Conservation (phyloP, 2,797 vertebrate species). For the Buphagus erythrorhynchus region DNA sequence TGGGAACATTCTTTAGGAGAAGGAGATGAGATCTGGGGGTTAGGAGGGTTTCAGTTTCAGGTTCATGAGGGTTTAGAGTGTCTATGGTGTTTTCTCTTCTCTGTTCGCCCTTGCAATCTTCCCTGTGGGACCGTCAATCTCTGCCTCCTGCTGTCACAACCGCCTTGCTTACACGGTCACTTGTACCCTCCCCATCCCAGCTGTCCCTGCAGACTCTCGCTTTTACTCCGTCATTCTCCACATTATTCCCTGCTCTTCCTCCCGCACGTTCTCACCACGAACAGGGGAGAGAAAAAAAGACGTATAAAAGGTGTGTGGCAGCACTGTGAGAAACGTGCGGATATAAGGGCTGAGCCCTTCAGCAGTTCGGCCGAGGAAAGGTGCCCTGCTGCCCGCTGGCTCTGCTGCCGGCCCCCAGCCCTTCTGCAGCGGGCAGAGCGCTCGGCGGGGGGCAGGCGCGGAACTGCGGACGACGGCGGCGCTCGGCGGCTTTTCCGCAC, state of each 20-base stretch:
- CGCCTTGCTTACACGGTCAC: accelerated
- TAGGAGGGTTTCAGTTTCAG: not conserved
- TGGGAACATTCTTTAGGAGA: not conserved
- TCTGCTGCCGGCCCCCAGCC: not conserved
- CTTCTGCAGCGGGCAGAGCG: accelerated
- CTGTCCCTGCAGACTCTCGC: not conserved
- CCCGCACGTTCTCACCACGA: not conserved
- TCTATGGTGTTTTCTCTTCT: not conserved
- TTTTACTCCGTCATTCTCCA: not conserved
- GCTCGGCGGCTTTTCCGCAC: accelerated
- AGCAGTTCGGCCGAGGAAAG: not conserved
- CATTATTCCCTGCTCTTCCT: not conserved
- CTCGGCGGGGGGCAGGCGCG: accelerated
- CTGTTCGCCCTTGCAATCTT: accelerated
- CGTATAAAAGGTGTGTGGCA: accelerated
- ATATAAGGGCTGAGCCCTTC: accelerated
- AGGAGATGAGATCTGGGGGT: not conserved
- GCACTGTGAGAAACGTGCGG: accelerated
- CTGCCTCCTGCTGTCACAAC: not conserved
- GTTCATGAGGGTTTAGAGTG: not conserved
- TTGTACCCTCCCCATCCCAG: not conserved
- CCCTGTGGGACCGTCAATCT: accelerated
- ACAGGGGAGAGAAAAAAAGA: accelerated
- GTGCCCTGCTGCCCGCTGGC: no score
- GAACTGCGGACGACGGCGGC: accelerated